Percentiles rank a stretch among this genome's conserved stretches.
Conservation (phyloP, 2,797 vertebrate species). For the Cossypha polioptera region DNA sequence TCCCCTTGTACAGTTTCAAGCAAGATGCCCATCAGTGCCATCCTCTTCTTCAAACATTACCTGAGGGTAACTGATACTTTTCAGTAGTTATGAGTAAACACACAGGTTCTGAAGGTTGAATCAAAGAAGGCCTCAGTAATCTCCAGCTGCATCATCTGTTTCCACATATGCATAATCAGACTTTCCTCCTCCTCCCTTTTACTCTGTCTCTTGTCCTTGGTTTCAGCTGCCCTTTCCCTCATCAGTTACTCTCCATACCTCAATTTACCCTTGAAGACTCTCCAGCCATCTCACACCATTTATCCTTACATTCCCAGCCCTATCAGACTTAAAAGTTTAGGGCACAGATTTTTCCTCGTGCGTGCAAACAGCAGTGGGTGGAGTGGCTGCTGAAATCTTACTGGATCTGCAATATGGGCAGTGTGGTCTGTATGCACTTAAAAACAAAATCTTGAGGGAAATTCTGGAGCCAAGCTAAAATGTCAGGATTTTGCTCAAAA, state of each 20-base stretch:
- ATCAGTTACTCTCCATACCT: not conserved
- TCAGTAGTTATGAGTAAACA: not conserved
- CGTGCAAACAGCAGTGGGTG: not conserved
- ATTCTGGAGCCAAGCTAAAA: constrained; percentile 37
- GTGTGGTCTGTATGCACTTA: not conserved
- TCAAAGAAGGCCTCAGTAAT: not conserved
- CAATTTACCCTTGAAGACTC: not conserved
- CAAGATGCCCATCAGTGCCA: not conserved
- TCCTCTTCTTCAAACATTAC: not conserved
- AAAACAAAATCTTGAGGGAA: constrained; percentile 22
- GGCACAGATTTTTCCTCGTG: not conserved
- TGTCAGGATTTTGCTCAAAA: constrained; percentile 8
- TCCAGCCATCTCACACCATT: not conserved
- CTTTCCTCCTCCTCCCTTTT: not conserved
- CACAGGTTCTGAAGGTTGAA: not conserved
- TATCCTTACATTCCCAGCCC: not conserved
- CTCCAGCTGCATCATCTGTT: not conserved
- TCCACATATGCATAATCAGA: not conserved
- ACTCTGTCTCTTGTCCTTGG: not conserved
- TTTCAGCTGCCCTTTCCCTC: not conserved
- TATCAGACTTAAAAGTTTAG: not conserved
- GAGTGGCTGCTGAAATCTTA: constrained; percentile 27
- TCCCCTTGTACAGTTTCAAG: not conserved
- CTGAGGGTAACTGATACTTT: not conserved
- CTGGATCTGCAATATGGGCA: not conserved